phyloP scores from a whole-genome alignment of 1,140 invertebrate species.

The Habropoda laboriosa region DNA sequence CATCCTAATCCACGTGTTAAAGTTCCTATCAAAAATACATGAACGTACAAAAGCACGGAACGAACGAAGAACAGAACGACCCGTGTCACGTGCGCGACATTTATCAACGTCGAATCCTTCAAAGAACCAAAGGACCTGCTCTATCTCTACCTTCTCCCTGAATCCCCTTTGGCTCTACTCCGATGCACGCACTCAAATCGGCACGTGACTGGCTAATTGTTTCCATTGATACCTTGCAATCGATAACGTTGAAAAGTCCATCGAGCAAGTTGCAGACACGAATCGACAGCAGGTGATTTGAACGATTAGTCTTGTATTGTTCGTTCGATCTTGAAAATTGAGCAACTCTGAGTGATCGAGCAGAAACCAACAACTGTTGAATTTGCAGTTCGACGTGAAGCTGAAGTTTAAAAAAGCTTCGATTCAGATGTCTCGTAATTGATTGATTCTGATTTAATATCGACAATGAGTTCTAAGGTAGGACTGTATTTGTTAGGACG shows the following conservation, averaged over 20 bases:
- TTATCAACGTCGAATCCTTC: conserved; percentile 66
- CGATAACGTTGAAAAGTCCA: conserved; percentile 42
- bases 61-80: background rate
- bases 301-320: background rate
- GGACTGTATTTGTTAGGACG: too few relatives aligned
- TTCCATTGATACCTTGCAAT: conserved; percentile 60
- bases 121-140: conserved; percentile 65
- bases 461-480: too few relatives aligned
- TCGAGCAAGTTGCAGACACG: conserved; percentile 42
- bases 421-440: too few relatives aligned
- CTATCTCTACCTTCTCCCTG: conserved; percentile 37
- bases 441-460: too few relatives aligned
- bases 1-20: background rate
- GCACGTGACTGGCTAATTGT: conserved; percentile 75
- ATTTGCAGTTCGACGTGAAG: too few relatives aligned
- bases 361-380: background rate
- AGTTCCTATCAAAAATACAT: background rate
- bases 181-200: conserved; percentile 14
- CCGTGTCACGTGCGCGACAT: conserved; percentile 70
- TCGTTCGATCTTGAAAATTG: background rate
- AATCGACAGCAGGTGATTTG: conserved; percentile 36
- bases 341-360: background rate
- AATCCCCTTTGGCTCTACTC: conserved; percentile 5
- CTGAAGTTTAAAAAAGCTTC: too few relatives aligned
- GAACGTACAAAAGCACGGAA: background rate